These are phyloP conservation scores for Mesochorus sp. DNA, from an alignment of 2,888 invertebrate genomes.

Conservation along the genomic window DNA sequence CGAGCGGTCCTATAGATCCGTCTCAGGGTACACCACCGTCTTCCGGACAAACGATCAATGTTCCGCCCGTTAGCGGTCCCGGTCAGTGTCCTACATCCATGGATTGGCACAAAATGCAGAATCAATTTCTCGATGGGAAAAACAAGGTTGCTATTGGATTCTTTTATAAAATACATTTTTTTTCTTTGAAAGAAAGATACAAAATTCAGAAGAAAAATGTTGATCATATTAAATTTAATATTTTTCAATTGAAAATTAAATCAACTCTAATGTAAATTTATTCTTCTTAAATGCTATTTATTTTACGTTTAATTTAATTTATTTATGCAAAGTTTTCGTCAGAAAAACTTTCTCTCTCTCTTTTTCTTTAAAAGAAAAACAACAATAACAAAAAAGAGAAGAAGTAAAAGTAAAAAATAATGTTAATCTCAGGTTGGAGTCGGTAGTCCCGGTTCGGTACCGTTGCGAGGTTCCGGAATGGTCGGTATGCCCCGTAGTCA, in stretches of 20 bases:
- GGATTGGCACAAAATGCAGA: constrained; percentile 96
- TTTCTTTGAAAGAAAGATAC: not conserved
- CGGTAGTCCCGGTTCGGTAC: constrained; percentile 75
- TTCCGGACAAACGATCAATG: constrained; percentile 72
- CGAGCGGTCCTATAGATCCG: constrained; percentile 77
- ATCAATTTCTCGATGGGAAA: constrained; percentile 91
- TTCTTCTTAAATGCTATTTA: no score
- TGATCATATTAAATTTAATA: not conserved
- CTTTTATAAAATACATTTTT: not conserved
- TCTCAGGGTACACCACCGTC: constrained; percentile 74
- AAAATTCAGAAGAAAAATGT: not conserved
- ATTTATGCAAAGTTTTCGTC: no score
- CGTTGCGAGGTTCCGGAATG: constrained; percentile 76
- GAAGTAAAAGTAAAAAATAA: not conserved
- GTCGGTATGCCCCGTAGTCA: constrained; percentile 84
- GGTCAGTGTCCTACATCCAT: constrained; percentile 83
- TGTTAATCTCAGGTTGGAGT: constrained; percentile 66
- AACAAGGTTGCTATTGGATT: constrained; percentile 82
- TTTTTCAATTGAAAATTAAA: not conserved
- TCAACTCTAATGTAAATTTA: no score
- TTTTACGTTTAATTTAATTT: no score
- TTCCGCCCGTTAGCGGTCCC: constrained; percentile 74
- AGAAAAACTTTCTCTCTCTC: no score
- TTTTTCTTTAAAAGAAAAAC: no score
- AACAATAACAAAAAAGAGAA: not conserved